These are phyloP conservation scores for Dugesia japonica DNA, from an alignment of 2,888 invertebrate species.

Conservation along the genomic window DNA sequence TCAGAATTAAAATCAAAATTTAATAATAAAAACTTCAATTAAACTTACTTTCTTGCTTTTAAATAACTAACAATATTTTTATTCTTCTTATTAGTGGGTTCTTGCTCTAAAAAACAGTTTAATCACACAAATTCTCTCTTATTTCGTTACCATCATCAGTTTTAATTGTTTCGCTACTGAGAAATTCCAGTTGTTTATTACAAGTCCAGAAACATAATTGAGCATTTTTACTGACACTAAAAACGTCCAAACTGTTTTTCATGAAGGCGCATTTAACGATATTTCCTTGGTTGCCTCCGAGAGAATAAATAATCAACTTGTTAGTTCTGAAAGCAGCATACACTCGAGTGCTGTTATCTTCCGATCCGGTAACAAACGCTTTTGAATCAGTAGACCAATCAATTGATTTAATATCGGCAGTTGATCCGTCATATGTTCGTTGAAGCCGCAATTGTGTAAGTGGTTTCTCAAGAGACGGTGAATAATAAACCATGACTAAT, in stretches of 20 bases:
- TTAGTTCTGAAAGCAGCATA: constrained; percentile 61
- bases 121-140: too few relatives aligned
- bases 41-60: not conserved
- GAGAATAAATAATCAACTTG: constrained; percentile 61
- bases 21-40: too few relatives aligned
- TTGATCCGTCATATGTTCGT: constrained; percentile 63
- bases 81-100: not conserved
- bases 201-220: constrained; percentile 67
- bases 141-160: too few relatives aligned
- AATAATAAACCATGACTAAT: constrained; percentile 61
- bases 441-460: constrained; percentile 74
- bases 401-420: constrained; percentile 67
- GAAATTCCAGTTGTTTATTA: constrained; percentile 58
- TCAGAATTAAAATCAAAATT: too few relatives aligned
- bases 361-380: constrained; percentile 71
- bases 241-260: constrained; percentile 63
- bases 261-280: constrained; percentile 77
- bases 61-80: not conserved
- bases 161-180: constrained; percentile 48
- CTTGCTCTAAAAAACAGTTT: not conserved
- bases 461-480: constrained; percentile 65
- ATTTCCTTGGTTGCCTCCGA: constrained; percentile 69
- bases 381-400: constrained; percentile 84
- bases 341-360: constrained; percentile 68
- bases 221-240: constrained; percentile 57